A percentile compares a stretch with the other conserved stretches of the same genome.
Evolutionary conservation across 2,888 invertebrate species (phyloP).

Genomic region (Hanleya hanleyi): DNA sequence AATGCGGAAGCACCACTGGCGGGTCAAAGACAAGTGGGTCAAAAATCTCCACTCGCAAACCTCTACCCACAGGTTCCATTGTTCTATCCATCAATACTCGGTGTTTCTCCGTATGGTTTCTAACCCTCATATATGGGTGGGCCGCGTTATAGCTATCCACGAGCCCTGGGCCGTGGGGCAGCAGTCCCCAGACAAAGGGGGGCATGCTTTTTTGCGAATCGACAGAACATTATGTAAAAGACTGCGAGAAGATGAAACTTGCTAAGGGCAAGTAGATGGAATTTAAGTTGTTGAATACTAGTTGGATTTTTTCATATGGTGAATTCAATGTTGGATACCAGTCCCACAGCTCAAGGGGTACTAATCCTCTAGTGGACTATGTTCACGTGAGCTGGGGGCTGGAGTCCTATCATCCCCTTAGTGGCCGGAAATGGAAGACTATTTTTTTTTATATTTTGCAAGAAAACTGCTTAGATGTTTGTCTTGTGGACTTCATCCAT

Average conservation of each 20-base stretch:
- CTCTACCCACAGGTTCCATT: no score
- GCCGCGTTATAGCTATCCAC: not conserved
- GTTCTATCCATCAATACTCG: no score
- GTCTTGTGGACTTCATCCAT: no score
- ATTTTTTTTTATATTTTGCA: no score
- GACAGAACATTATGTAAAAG: not conserved
- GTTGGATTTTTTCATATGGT: not conserved
- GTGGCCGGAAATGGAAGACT: no score
- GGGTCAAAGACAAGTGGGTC: not conserved
- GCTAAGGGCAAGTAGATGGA: not conserved
- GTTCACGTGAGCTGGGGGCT: not conserved
- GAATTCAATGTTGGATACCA: not conserved
- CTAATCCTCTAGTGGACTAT: not conserved
- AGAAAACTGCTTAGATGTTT: no score
- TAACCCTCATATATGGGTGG: no score
- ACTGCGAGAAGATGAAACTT: not conserved
- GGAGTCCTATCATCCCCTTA: no score
- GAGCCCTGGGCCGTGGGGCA: not conserved
- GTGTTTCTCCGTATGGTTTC: no score
- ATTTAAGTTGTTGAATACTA: not conserved
- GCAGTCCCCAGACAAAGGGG: not conserved
- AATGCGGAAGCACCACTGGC: not conserved
- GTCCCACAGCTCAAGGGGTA: not conserved
- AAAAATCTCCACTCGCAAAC: no score
- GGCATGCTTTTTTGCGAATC: not conserved